Conservation (phyloP, 2,888 invertebrate species). For the Unio delphinus region DNA sequence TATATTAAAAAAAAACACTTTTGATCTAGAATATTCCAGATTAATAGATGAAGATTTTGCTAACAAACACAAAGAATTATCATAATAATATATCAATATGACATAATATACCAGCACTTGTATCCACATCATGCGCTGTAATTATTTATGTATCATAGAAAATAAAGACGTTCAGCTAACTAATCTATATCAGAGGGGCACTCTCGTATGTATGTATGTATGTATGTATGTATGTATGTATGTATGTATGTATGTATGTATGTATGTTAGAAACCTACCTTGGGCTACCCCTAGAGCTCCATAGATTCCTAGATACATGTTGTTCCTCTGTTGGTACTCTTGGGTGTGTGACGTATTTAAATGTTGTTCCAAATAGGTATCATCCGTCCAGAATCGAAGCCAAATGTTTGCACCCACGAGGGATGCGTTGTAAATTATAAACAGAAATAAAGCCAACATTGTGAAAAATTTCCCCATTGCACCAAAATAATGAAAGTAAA, state of each 20-base stretch:
- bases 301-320: slow-evolving; percentile 72
- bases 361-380: slow-evolving; percentile 47
- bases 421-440: slow-evolving; percentile 58
- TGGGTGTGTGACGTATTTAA: slow-evolving; percentile 39
- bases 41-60: no score
- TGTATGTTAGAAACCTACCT: slow-evolving; percentile 44
- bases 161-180: no score
- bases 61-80: no score
- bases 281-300: slow-evolving; percentile 66
- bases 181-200: no score
- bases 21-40: no score
- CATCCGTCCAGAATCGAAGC: slow-evolving; percentile 70
- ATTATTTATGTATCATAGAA: no score
- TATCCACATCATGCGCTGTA: no score
- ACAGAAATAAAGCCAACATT: slow-evolving; percentile 80
- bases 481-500: slow-evolving; percentile 90
- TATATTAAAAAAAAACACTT: no score
- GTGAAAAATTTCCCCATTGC: slow-evolving; percentile 84
- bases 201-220: not conserved
- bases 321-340: slow-evolving; percentile 45
- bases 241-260: not conserved
- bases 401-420: slow-evolving; percentile 63
- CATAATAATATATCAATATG: no score
- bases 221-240: not conserved
- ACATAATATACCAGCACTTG: no score